Evolutionary conservation across 2,113 vertebrate genomes (phyloP), one percentile per base, ranked within the genome.

Genomic region (Mustela lutreola): DNA sequence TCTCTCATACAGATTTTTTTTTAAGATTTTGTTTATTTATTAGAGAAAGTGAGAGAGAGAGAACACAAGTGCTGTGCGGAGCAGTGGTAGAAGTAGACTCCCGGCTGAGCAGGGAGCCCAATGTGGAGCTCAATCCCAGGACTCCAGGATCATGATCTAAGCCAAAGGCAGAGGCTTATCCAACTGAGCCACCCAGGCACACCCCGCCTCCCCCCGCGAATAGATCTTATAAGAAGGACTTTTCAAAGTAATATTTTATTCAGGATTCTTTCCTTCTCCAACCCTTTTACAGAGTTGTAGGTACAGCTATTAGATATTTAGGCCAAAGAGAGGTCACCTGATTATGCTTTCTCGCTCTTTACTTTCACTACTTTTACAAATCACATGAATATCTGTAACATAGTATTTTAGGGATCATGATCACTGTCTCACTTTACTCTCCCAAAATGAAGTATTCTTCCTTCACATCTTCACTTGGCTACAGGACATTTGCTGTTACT

Each of bases 251-350:
- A 80, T 14, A 76, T 70, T 93, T 79, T 18, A 82, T 79, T 62
- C 58, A 80, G 67, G 48, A 94, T 50, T 94, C 21, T 92, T 89
- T 26, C 58, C 22, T 36, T 73, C n/a, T 8, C 28, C 6, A 71
- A 6, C 16, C 22, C 11, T 42, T 62, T 93, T 88, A 28, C 36
- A 90, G 58, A 93, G 48, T 67, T 91, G 22, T 22, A 50, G 50
- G 24, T 81, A 39, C 36, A 87, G 16, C 26, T 84, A 53, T 18
- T 96, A 18, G 21, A 79, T 90, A 65, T 53, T 95, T 93, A 97
- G 45, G 78, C 53, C 48, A 87, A 95, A 91, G 11, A 80, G 39
- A 94, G 33, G 7, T 73, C 45, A 94, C 53, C 62, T 91, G 63
- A 88, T 93, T 62, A 70, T 75, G 45, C 16, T 82, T 93, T 39